Base-by-base conservation (phyloP, 2,797 vertebrate species). In the Cacajao melanocephalus region DNA sequence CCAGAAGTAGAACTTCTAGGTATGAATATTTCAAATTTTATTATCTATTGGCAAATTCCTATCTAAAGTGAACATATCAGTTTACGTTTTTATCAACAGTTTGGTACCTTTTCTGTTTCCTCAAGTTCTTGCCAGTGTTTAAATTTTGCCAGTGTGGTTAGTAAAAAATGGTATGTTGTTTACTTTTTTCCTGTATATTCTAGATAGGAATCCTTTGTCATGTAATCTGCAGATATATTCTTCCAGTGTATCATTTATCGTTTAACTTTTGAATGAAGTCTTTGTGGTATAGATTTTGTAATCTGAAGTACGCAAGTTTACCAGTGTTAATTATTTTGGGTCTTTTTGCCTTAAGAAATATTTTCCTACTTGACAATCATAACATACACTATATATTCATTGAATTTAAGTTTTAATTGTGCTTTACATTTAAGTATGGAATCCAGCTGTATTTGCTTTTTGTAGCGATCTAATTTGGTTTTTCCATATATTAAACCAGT, bases 11-110 rank as follows among this genome's bases (percentile, higher is more conserved):
- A 96, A 73, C 4, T 80, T 20, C 11, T 82, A 12, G 17, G 36
- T n/a, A 33, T 22, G 83, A 80, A 90, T 78, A 81, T 50, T 95
- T 95, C 11, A 84, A 64, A 79, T 85, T 92, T 90, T 78, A 24
- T 10, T 91, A 36, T n/a, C 52, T 81, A 67, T 20, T 78, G 26
- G 36, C 13, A 95, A 96, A 58, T 50, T 96, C 33, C 28, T 96
- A 39, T 90, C 26, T 11, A 57, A 88, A 87, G 30, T 67, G 39
- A 64, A 50, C 0, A 5, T 36, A 55, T 70, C 9, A 64, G 44
- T 86, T 94, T 93, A 83, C 13, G 33, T 48, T 61, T 15, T 55
- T 33, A 50, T 33, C 57, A 61, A 44, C 19, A 78, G 36, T 73
- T 73, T 81, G 5, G 72, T 87, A 75, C 22, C 72, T 13, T 20